A percentile compares a stretch with the other conserved stretches of the same genome.
phyloP scores from a whole-genome alignment of 2,888 invertebrate genomes.

The Sphaerophoria taeniata region DNA sequence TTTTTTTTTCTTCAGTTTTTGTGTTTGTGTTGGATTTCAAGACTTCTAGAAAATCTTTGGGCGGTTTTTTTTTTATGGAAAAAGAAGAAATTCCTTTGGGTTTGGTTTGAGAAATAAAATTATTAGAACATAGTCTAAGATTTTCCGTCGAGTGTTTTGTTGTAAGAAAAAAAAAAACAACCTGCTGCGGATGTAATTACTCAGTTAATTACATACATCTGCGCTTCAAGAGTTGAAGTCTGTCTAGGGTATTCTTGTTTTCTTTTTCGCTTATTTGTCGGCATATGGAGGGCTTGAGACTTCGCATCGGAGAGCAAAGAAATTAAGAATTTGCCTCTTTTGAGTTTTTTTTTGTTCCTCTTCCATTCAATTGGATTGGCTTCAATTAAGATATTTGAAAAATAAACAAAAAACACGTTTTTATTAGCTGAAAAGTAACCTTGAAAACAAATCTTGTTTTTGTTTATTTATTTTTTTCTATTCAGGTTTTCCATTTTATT shows the following conservation, averaged over 20 bases:
- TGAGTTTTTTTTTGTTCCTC: constrained; percentile 8
- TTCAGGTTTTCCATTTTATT: no score
- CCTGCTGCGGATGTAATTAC: constrained; percentile 68
- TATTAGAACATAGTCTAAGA: constrained; percentile 7
- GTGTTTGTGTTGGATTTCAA: not conserved
- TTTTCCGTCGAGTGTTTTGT: constrained; percentile 51
- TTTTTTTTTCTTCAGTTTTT: constrained; percentile 8
- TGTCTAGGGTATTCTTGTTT: not conserved
- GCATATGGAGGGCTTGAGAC: constrained; percentile 25
- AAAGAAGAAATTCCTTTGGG: constrained; percentile 56
- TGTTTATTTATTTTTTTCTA: not conserved
- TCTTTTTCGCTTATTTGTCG: not conserved
- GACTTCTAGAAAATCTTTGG: constrained; percentile 21
- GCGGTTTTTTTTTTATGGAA: not conserved
- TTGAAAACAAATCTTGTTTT: constrained; percentile 11
- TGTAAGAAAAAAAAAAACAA: constrained; percentile 5
- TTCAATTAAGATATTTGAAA: constrained; percentile 30
- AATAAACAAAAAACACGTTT: constrained; percentile 15
- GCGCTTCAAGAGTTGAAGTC: constrained; percentile 43
- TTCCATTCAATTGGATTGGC: constrained; percentile 16
- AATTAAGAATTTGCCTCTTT: not conserved
- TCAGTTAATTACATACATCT: constrained; percentile 55
- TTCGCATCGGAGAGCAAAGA: not conserved
- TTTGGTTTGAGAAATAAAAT: constrained; percentile 13
- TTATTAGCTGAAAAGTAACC: constrained; percentile 3